phyloP scores from a whole-genome alignment of 2,113 vertebrate genomes.

The Ailurus styani region DNA sequence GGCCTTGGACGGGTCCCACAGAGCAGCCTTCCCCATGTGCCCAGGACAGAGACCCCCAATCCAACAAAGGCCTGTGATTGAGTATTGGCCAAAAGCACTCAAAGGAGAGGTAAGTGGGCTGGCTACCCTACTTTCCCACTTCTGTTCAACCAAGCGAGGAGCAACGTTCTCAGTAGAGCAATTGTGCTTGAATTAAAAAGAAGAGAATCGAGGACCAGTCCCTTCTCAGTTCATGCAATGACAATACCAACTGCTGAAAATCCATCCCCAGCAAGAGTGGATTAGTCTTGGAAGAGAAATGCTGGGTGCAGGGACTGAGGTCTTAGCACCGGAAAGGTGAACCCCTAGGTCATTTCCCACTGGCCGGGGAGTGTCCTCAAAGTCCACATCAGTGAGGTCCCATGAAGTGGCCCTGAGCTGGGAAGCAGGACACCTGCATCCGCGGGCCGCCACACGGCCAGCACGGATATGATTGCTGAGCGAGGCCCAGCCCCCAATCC shows the following conservation, averaged over 20 bases:
- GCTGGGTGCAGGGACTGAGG: neutral
- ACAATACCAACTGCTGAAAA: neutral
- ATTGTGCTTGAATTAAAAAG: neutral
- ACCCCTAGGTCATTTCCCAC: neutral
- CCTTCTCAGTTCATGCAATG: neutral
- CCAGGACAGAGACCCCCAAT: neutral
- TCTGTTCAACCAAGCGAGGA: neutral
- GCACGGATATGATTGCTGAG: neutral
- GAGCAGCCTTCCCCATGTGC: neutral
- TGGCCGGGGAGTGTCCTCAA: neutral
- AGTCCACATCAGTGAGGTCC: neutral
- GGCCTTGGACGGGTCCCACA: fast-evolving
- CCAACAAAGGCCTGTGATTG: neutral
- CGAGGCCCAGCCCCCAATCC: fast-evolving
- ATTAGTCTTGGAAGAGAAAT: neutral
- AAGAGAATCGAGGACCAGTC: neutral
- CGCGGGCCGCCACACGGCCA: neutral
- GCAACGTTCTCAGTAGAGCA: neutral
- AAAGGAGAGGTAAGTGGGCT: neutral
- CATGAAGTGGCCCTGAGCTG: neutral
- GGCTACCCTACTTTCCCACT: neutral
- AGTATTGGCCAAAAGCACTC: neutral
- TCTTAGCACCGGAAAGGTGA: neutral
- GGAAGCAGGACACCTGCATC: neutral
- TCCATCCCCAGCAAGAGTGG: fast-evolving